Evolutionary conservation across 2,113 vertebrate genomes (phyloP).

Genomic region (Edolisoma coerulescens): DNA sequence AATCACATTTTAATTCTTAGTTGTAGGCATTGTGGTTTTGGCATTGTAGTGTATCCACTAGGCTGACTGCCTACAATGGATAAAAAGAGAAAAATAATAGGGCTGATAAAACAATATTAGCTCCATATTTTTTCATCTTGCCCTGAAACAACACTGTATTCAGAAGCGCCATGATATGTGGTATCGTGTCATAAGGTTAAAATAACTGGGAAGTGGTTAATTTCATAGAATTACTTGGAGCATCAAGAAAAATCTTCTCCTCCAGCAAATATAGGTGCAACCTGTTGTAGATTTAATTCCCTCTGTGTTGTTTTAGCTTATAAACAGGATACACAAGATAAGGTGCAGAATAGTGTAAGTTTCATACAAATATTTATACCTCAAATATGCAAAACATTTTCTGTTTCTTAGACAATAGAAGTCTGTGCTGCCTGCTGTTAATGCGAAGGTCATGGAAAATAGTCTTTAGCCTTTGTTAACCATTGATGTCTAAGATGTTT

Average conservation of each 20-base stretch:
- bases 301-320: not conserved
- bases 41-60: not conserved
- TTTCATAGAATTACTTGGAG: not conserved
- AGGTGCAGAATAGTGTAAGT: not conserved
- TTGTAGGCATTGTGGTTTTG: not conserved
- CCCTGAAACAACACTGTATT: not conserved
- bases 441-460: not conserved
- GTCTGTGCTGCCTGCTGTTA: not conserved
- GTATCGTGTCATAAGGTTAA: not conserved
- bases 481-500: not conserved
- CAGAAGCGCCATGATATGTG: not conserved
- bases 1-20: not conserved
- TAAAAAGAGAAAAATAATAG: not conserved
- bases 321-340: not conserved
- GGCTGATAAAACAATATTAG: not conserved
- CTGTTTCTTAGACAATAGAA: not conserved
- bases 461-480: not conserved
- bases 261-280: not conserved
- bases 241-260: not conserved
- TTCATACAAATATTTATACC: not conserved
- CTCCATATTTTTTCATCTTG: not conserved
- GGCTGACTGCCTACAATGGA: not conserved
- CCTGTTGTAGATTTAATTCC: not conserved
- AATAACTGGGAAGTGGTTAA: not conserved
- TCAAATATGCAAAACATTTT: conserved; percentile 4